These are phyloP conservation scores for Autographa gamma DNA, from an alignment of 2,888 invertebrate species.

Conservation along the genomic window DNA sequence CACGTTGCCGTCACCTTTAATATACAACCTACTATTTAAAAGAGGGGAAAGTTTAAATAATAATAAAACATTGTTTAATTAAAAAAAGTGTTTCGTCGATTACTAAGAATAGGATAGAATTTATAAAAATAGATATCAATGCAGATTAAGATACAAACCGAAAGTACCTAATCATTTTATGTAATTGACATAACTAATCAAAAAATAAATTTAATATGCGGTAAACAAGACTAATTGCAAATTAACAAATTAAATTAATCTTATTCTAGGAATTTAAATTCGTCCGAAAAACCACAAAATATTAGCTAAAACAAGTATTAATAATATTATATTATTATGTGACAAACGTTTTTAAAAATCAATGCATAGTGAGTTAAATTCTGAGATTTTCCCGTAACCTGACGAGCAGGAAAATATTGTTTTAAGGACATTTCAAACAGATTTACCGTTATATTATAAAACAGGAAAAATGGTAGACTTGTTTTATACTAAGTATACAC, in stretches of 20 bases:
- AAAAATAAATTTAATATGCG: too few relatives aligned
- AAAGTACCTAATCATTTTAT: too few relatives aligned
- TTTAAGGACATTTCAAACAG: constrained; percentile 6
- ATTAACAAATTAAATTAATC: not conserved
- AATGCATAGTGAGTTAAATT: constrained; percentile 3
- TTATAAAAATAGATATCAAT: too few relatives aligned
- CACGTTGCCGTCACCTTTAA: too few relatives aligned
- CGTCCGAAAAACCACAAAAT: not conserved
- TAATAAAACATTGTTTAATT: too few relatives aligned
- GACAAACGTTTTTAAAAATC: constrained; percentile 14
- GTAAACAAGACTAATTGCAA: too few relatives aligned
- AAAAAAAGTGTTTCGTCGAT: too few relatives aligned
- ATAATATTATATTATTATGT: not conserved
- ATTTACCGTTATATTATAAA: constrained; percentile 1
- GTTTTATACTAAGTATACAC: not conserved
- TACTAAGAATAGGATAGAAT: too few relatives aligned
- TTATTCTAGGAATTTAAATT: not conserved
- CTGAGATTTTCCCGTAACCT: constrained; percentile 23
- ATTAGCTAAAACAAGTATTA: not conserved
- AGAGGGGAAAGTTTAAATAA: too few relatives aligned
- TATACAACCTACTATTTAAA: too few relatives aligned
- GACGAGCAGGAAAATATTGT: constrained; percentile 33
- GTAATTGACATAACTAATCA: too few relatives aligned
- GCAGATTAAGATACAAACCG: too few relatives aligned
- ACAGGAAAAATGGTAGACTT: constrained; percentile 30